Percentiles rank a stretch among this genome's conserved stretches.
These are phyloP conservation scores for Plagiodera versicolora DNA, from an alignment of 2,888 invertebrate genomes.

Conservation along the genomic window DNA sequence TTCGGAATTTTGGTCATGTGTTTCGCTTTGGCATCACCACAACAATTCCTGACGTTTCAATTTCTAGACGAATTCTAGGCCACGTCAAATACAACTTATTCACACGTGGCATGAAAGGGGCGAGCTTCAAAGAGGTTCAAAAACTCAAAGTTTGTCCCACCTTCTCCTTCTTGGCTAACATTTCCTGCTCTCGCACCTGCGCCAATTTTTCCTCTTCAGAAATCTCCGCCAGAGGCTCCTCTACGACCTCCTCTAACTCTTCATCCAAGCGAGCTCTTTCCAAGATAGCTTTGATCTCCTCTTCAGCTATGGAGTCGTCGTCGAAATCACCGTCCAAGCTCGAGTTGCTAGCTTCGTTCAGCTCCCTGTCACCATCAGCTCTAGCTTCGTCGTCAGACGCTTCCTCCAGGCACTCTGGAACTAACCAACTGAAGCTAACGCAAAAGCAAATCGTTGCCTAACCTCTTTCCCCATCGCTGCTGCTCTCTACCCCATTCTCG, in stretches of 20 bases:
- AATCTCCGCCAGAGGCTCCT: neutral
- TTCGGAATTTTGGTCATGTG: neutral
- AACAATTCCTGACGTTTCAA: neutral
- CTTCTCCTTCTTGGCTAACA: slow-evolving; percentile 49
- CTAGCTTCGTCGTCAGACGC: slow-evolving; percentile 34
- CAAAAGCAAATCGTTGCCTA: no score
- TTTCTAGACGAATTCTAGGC: neutral
- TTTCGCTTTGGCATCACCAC: neutral
- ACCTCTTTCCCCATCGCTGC: slow-evolving; percentile 11
- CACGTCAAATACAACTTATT: no score
- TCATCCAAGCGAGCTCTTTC: slow-evolving; percentile 37
- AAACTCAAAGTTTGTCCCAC: slow-evolving; percentile 47
- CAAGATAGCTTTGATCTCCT: slow-evolving; percentile 34
- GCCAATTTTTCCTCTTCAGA: slow-evolving; percentile 33
- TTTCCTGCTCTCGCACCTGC: slow-evolving; percentile 43
- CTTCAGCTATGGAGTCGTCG: slow-evolving; percentile 35
- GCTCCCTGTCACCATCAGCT: slow-evolving; percentile 32
- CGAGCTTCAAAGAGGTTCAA: neutral
- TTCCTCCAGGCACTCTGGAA: neutral
- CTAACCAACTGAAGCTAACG: neutral
- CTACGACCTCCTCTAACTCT: slow-evolving; percentile 42
- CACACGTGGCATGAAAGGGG: no score
- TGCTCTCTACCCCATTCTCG: slow-evolving; percentile 7
- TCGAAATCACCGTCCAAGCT: slow-evolving; percentile 33
- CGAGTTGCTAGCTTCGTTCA: slow-evolving; percentile 28